A percentile compares a stretch with the other conserved stretches of the same genome.
These are phyloP conservation scores for Phalera bucephala DNA, from an alignment of 2,888 invertebrate species.

Conservation along the genomic window DNA sequence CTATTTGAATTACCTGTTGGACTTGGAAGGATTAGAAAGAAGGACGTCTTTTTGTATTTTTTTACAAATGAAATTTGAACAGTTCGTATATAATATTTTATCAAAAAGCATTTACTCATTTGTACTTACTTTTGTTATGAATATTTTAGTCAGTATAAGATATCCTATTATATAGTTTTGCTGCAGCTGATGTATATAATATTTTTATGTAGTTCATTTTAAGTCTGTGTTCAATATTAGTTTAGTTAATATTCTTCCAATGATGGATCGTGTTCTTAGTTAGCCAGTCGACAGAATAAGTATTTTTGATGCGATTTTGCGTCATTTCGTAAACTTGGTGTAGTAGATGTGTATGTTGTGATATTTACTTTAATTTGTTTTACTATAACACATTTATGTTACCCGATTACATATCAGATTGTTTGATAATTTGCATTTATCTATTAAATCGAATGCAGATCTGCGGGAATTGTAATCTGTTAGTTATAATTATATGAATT, in stretches of 20 bases:
- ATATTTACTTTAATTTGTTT: constrained; percentile 39
- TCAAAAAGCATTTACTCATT: constrained; percentile 12
- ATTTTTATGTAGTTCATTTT: constrained; percentile 5
- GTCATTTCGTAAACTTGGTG: constrained; percentile 12
- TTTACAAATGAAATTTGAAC: constrained; percentile 45
- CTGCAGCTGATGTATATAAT: background rate
- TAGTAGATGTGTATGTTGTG: constrained; percentile 46
- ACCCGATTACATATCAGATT: constrained; percentile 46
- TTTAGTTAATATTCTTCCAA: constrained; percentile 16
- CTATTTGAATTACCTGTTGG: constrained; percentile 18
- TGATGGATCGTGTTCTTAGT: constrained; percentile 6
- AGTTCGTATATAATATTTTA: constrained; percentile 27
- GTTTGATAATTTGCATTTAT: constrained; percentile 60
- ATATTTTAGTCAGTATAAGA: background rate
- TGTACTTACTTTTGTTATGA: background rate
- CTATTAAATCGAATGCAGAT: constrained; percentile 23
- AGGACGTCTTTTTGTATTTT: constrained; percentile 55
- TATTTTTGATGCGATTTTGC: constrained; percentile 5
- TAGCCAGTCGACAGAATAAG: constrained; percentile 10
- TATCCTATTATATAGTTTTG: background rate
- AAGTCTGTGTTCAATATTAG: constrained; percentile 35
- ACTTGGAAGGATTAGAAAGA: constrained; percentile 27
- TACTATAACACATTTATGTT: constrained; percentile 24
- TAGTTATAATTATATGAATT: constrained; percentile 34
- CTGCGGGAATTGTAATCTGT: constrained; percentile 49